Conservation (phyloP, 1,140 invertebrate genomes). For the Heliconius nattereri region DNA sequence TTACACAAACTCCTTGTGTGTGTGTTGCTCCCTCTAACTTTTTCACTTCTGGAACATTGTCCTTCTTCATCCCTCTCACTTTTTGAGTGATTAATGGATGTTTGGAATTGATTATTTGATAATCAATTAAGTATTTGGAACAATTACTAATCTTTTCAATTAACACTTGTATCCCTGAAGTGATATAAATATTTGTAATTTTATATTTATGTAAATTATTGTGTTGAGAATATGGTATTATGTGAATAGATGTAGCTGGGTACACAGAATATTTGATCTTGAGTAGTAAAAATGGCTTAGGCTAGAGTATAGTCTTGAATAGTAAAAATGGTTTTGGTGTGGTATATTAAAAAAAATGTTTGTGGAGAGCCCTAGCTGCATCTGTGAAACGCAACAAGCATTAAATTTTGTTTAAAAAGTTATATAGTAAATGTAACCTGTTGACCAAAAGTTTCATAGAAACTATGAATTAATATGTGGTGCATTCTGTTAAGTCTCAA, state of each 20-base stretch:
- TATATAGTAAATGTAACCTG: not conserved
- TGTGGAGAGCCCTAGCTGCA: not conserved
- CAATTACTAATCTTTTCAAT: not conserved
- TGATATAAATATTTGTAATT: not conserved
- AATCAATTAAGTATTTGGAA: not conserved
- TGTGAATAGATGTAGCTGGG: constrained; percentile 6
- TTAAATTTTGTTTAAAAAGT: not conserved
- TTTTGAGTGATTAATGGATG: not conserved
- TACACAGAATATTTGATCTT: not conserved
- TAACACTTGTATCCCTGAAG: not conserved
- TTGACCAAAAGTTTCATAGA: not conserved
- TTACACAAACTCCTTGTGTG: constrained; percentile 18
- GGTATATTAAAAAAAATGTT: not conserved
- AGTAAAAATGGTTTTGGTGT: not conserved
- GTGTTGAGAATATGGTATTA: not conserved
- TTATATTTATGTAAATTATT: not conserved
- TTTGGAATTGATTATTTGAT: not conserved
- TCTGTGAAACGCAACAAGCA: not conserved
- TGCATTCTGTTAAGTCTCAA: too few relatives aligned
- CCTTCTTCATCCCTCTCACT: not conserved
- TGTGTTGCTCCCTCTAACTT: not conserved
- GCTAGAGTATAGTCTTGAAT: not conserved
- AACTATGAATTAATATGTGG: too few relatives aligned
- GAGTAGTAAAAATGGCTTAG: not conserved
- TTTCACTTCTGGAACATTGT: not conserved